Conservation (phyloP, 2,888 invertebrate genomes). For the Yponomeuta evonymella region DNA sequence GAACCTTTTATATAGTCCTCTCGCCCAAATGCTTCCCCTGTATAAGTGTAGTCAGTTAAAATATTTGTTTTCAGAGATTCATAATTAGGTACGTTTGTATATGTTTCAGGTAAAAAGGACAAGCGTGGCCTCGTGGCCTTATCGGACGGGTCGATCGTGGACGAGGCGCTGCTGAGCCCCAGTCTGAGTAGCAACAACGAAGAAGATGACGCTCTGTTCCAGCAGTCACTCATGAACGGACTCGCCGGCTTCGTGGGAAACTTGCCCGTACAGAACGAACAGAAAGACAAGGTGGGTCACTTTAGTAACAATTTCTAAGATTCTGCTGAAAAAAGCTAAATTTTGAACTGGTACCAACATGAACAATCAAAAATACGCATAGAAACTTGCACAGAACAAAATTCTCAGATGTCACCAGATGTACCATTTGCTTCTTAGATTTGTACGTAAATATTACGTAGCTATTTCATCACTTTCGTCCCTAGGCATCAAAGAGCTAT, state of each 20-base stretch:
- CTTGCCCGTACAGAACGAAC: constrained; percentile 75
- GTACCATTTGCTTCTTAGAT: no score
- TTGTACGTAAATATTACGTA: no score
- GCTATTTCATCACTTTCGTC: no score
- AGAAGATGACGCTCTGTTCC: constrained; percentile 57
- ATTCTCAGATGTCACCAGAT: no score
- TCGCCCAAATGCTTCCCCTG: background rate
- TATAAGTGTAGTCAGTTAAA: background rate
- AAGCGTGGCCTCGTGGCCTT: constrained; percentile 81
- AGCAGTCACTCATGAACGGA: constrained; percentile 77
- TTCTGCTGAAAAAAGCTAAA: background rate
- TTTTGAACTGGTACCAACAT: no score
- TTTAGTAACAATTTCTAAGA: constrained; percentile 12
- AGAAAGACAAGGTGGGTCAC: constrained; percentile 74
- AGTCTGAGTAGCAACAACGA: constrained; percentile 42
- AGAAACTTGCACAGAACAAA: no score
- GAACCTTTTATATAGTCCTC: background rate
- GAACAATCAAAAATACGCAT: no score
- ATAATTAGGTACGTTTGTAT: background rate
- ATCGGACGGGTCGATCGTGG: constrained; percentile 81
- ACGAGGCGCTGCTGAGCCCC: constrained; percentile 75
- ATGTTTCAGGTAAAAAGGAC: constrained; percentile 64
- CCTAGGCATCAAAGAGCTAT: no score
- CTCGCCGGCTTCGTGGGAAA: constrained; percentile 83
- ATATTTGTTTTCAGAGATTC: no score